Evolutionary conservation across 2,888 invertebrate genomes (phyloP).

Genomic region (Julus scanicus): DNA sequence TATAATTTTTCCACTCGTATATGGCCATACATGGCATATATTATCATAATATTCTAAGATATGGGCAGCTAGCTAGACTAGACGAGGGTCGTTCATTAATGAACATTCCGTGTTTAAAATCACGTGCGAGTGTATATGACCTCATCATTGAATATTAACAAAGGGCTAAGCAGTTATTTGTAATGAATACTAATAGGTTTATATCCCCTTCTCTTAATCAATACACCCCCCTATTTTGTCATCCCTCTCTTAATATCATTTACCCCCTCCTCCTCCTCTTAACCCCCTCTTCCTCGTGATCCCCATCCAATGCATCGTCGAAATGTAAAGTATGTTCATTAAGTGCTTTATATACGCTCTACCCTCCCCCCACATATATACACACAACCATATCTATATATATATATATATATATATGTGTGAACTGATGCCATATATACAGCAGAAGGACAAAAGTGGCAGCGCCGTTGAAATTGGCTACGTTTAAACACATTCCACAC

Average conservation of each 20-base stretch:
- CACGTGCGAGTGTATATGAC: not conserved
- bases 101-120: not conserved
- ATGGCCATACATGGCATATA: too few species aligned
- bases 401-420: too few species aligned
- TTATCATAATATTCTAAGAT: too few species aligned
- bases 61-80: not conserved
- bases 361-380: too few species aligned
- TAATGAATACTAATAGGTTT: not conserved
- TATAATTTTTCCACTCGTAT: too few species aligned
- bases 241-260: too few species aligned
- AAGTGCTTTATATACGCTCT: not conserved
- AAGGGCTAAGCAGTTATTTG: not conserved
- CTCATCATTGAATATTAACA: not conserved
- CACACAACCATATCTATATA: too few species aligned
- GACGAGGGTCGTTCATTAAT: slow-evolving; percentile 7
- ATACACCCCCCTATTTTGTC: not conserved
- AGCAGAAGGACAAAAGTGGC: slow-evolving; percentile 33
- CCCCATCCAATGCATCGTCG: not conserved
- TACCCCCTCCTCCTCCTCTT: too few species aligned
- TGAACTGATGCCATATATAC: not conserved
- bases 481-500: not conserved
- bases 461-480: slow-evolving; percentile 33
- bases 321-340: slow-evolving; percentile 33
- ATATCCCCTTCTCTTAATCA: not conserved
- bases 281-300: not conserved